Conservation (phyloP, 2,888 invertebrate species). For the Hirtodrosophila trivittata region DNA sequence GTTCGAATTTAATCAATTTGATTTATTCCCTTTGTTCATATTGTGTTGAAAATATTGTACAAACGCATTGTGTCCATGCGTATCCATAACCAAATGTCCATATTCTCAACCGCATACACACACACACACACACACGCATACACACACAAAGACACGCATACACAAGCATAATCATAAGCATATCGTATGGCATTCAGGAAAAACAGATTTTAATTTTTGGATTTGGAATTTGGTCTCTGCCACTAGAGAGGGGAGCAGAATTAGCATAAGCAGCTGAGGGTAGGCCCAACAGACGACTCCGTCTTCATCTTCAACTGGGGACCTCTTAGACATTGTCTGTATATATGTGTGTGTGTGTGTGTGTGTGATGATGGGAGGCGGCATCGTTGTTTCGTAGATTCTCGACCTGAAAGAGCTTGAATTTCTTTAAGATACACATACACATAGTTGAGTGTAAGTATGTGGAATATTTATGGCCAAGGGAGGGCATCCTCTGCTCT, state of each 20-base stretch:
- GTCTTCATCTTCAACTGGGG: slow-evolving; percentile 4
- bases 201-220: slow-evolving; percentile 52
- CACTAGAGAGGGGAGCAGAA: slow-evolving; percentile 43
- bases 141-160: not conserved
- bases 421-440: slow-evolving; percentile 41
- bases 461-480: slow-evolving; percentile 38
- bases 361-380: slow-evolving; percentile 16
- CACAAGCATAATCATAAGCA: slow-evolving; percentile 17
- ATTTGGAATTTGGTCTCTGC: slow-evolving; percentile 29
- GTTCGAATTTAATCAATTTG: slow-evolving; percentile 81
- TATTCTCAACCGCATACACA: slow-evolving; percentile 8
- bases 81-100: slow-evolving; percentile 49
- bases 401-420: slow-evolving; percentile 38
- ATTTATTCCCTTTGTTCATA: slow-evolving; percentile 75
- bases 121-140: not conserved
- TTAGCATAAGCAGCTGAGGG: slow-evolving; percentile 72
- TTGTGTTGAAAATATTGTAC: slow-evolving; percentile 76
- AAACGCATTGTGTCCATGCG: slow-evolving; percentile 61
- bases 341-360: slow-evolving; percentile 40
- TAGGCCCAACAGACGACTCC: slow-evolving; percentile 8
- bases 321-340: not conserved
- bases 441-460: slow-evolving; percentile 7
- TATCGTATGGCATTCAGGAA: slow-evolving; percentile 66
- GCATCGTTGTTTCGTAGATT: slow-evolving; percentile 36
- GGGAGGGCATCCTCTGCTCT: not conserved